A percentile compares a stretch with the other conserved stretches of the same genome.
Evolutionary conservation across 2,888 invertebrate species (phyloP).

Genomic region (Thumatha senex): DNA sequence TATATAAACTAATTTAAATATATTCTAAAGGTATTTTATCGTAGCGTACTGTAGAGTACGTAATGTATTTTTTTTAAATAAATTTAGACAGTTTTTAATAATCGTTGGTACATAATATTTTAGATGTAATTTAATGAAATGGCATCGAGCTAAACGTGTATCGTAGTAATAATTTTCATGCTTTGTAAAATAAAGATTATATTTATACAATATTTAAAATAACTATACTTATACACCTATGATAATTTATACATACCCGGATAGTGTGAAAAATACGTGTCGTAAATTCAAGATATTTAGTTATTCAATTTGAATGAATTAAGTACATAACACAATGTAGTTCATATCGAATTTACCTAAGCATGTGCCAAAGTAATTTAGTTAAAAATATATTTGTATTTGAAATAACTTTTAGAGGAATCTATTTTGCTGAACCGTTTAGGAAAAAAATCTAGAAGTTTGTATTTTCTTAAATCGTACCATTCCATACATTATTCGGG

Average conservation of each 20-base stretch:
- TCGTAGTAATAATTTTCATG: conserved; percentile 68
- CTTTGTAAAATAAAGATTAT: conserved; percentile 55
- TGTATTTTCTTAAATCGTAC: no score
- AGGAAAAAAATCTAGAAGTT: neutral
- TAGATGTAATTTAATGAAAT: conserved; percentile 33
- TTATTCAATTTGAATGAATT: no score
- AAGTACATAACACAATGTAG: neutral
- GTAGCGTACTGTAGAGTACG: no score
- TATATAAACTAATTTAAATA: no score
- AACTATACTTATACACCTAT: conserved; percentile 22
- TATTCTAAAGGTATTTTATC: no score
- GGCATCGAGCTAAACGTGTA: conserved; percentile 69
- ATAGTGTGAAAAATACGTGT: conserved; percentile 6
- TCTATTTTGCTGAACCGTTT: neutral
- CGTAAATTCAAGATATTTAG: neutral
- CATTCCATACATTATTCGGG: conserved; percentile 12
- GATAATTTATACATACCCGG: conserved; percentile 10
- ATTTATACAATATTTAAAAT: conserved; percentile 30
- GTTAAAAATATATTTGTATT: neutral
- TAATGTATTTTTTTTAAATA: no score
- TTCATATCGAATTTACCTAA: neutral
- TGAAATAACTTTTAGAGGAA: neutral
- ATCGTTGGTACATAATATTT: neutral
- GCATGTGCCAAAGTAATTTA: conserved; percentile 1
- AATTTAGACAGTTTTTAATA: neutral